Evolutionary conservation across 2,888 invertebrate genomes (phyloP).

Genomic region (Melanchra persicariae): DNA sequence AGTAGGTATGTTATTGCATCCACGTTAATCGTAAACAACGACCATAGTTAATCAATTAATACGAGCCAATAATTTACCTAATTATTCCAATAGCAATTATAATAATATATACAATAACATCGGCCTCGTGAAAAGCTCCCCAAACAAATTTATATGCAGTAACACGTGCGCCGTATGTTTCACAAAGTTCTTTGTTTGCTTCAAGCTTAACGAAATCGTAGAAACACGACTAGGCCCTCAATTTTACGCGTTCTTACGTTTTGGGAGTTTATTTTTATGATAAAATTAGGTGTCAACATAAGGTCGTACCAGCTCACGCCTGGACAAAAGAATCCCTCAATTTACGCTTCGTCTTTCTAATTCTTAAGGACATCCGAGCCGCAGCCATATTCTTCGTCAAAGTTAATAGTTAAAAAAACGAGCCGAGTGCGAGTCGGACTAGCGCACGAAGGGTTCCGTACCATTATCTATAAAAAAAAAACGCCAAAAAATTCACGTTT

Average conservation of each 20-base stretch:
- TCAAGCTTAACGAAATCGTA: conserved; percentile 29
- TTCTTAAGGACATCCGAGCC: neutral
- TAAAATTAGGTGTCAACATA: neutral
- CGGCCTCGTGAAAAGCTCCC: conserved; percentile 12
- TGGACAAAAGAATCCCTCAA: neutral
- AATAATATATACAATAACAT: conserved; percentile 4
- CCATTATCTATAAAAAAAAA: too few species aligned
- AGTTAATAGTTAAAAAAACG: too few species aligned
- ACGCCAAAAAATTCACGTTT: too few species aligned
- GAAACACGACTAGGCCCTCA: neutral
- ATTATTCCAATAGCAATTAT: conserved; percentile 12
- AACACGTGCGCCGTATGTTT: conserved; percentile 46
- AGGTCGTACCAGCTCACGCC: too few species aligned
- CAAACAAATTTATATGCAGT: conserved; percentile 53
- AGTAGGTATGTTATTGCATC: too few species aligned
- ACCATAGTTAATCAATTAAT: neutral
- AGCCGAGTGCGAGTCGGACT: too few species aligned
- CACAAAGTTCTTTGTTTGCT: conserved; percentile 40
- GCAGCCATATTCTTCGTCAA: neutral
- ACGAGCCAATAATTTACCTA: neutral
- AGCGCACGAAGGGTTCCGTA: too few species aligned
- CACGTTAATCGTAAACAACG: too few species aligned
- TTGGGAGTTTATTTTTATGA: neutral
- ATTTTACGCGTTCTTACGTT: neutral
- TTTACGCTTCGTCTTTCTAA: neutral